A percentile compares a stretch with the other conserved stretches of the same genome.
Evolutionary conservation across 2,797 vertebrate species (phyloP).

Genomic region (Etheostoma nigrum): DNA sequence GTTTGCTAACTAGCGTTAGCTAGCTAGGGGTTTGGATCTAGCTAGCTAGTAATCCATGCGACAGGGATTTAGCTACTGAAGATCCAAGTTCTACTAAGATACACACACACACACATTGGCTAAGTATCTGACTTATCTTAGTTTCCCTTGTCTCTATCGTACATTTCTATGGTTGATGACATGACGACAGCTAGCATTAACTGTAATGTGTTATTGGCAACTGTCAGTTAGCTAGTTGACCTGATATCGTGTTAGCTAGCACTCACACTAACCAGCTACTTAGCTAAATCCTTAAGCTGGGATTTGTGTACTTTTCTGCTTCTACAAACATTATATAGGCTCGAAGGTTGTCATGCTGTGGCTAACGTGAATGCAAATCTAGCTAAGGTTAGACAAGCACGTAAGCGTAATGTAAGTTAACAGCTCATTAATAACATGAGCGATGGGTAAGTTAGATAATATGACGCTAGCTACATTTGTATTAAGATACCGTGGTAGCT

Average conservation of each 20-base stretch:
- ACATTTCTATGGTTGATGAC: slow-evolving; percentile 23
- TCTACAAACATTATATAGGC: slow-evolving; percentile 21
- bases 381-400: slow-evolving; percentile 14
- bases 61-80: neutral
- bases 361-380: slow-evolving; percentile 23
- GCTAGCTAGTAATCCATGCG: slow-evolving; percentile 20
- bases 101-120: too few relatives aligned
- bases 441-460: neutral
- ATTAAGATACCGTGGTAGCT: neutral
- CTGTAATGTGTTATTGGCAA: slow-evolving; percentile 45
- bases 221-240: slow-evolving; percentile 68
- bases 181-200: slow-evolving; percentile 52
- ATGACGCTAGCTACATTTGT: neutral
- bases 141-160: neutral
- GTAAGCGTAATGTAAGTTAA: slow-evolving; percentile 26
- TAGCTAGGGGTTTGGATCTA: slow-evolving; percentile 33
- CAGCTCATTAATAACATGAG: slow-evolving; percentile 2
- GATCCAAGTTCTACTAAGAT: too few relatives aligned
- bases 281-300: slow-evolving; percentile 68
- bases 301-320: slow-evolving; percentile 53
- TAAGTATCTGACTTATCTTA: accelerated
- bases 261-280: slow-evolving; percentile 47
- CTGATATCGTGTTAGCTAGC: slow-evolving; percentile 56
- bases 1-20: slow-evolving; percentile 75
- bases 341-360: slow-evolving; percentile 23